Base-by-base conservation (phyloP, 1,140 invertebrate species). In the Chironomus striatipennis region DNA sequence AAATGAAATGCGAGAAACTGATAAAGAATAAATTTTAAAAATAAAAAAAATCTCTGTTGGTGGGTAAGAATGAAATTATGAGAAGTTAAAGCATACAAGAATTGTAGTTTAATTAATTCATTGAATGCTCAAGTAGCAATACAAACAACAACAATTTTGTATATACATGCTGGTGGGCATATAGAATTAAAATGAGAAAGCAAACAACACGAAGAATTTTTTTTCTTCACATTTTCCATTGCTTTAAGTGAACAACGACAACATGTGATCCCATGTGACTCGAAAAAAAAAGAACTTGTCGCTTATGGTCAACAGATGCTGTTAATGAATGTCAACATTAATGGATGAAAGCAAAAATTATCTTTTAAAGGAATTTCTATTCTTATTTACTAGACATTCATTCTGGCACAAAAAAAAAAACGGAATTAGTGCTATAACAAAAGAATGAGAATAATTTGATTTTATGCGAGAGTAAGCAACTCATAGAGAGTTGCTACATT, bases 221-320 rank as follows among this genome's bases (percentile, higher is more conserved):
- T 57, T 57, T 15, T 15, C 24, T 34, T 34, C 47, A 57, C 47
- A 34, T 34, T 34, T 2, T 34, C 24, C 24, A 34, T 34, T 34
- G 24, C 24, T 34, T 34, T n/a, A 57, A 57, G 8, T 47, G 43
- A 47, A 47, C 15, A 47, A 47, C 15, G 43, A 12, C 47, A 57
- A 57, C 47, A 57, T 57, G 47, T 57, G 47, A n/a, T 57, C 47
- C 47, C 47, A 57, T 57, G 47, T 57, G 47, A 57, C 12, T 57
- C 47, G 24, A 34, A 34, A 34, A 1, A n/a, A 10, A 57, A 57
- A 12, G 7, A 10, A n/a, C n/a, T 12, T 20, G n/a, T 20, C 17
- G 9, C 20, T 70, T 70, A 70, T 70, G 65, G 65, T 70, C 65
- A 70, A 70, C 65, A 70, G 65, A 70, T 70, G 65, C 20, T 70